Base-by-base conservation (phyloP, 2,888 invertebrate genomes). In the Drosophila mimica region DNA sequence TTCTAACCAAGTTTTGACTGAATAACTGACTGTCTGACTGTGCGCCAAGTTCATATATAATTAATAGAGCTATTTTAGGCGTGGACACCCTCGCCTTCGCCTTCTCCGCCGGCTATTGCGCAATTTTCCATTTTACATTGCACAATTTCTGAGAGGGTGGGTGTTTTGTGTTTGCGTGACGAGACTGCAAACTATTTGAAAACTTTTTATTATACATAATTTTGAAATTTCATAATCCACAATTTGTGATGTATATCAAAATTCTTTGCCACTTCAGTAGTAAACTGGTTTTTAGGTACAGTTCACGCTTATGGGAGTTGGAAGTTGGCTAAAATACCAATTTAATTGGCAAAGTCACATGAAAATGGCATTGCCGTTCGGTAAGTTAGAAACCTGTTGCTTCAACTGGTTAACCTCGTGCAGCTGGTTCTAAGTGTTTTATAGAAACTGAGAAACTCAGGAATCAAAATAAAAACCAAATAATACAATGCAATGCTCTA, bases 21-120 rank as follows among this genome's bases (percentile, higher is more conserved):
- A 15, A 25, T 46, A 25, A 20, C 57, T 53, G 46, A 17, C 40
- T 64, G 40, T 5, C 30, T 38, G 38, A 33, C 34, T 69, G 52
- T 64, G 51, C 63, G 65, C 48, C 85, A 85, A 85, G 85, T 87
- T 89, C 89, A 84, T 56, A 87, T 77, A 73, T 77, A 85, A 89
- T 85, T 85, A 82, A 84, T 68, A 60, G 68, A 51, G 70, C 72
- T 79, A 83, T 79, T 81, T 82, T 72, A 65, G 71, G 71, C 65
- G 73, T 74, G 70, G 70, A 56, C 63, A 30, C 31, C 54, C 57
- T 66, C 68, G 34, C 54, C 34, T 17, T 20, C 30, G 20, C 13
- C 52, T 11, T 30, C 33, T 31, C 53, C 31, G 52, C 53, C 31
- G 52, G 54, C 71, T 70, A 73, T 87, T 89, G 74, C 83, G 76